Evolutionary conservation across 2,113 vertebrate genomes (phyloP).

Genomic region (Rhinoderma darwinii): DNA sequence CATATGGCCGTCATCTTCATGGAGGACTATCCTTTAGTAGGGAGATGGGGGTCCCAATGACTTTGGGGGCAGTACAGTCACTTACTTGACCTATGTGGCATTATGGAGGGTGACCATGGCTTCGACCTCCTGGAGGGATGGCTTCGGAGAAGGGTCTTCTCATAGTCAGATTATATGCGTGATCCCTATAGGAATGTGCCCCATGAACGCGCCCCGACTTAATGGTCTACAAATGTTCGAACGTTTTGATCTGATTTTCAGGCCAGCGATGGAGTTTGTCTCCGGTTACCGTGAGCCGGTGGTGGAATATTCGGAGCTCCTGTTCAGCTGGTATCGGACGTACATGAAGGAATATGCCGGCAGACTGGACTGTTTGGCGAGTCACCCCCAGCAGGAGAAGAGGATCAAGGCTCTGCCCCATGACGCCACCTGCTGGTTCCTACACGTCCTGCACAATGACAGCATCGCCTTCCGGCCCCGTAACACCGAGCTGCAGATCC

Average conservation of each 20-base stretch:
- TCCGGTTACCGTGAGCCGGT: conserved; percentile 70
- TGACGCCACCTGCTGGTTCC: conserved; percentile 67
- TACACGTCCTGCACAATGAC: conserved; percentile 68
- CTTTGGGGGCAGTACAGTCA: too few relatives aligned
- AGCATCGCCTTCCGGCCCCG: conserved; percentile 64
- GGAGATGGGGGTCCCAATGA: too few relatives aligned
- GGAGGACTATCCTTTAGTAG: too few relatives aligned
- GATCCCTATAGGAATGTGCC: too few relatives aligned
- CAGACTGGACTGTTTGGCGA: background rate
- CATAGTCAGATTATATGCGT: too few relatives aligned
- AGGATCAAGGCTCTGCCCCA: conserved; percentile 64
- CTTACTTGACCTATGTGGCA: too few relatives aligned
- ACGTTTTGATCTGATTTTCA: background rate
- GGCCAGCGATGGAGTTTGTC: conserved; percentile 70
- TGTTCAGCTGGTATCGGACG: conserved; percentile 68
- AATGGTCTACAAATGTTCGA: too few relatives aligned
- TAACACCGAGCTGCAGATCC: conserved; percentile 42
- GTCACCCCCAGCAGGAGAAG: conserved; percentile 62
- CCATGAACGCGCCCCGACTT: too few relatives aligned
- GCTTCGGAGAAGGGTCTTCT: too few relatives aligned
- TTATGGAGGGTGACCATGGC: too few relatives aligned
- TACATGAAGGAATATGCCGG: conserved; percentile 60
- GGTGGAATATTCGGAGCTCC: conserved; percentile 68
- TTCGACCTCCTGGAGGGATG: too few relatives aligned
- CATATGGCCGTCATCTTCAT: too few relatives aligned